A percentile compares a stretch with the other conserved stretches of the same genome.
Conservation (phyloP, 2,797 vertebrate species). For the Pseudochromis fuscus region DNA sequence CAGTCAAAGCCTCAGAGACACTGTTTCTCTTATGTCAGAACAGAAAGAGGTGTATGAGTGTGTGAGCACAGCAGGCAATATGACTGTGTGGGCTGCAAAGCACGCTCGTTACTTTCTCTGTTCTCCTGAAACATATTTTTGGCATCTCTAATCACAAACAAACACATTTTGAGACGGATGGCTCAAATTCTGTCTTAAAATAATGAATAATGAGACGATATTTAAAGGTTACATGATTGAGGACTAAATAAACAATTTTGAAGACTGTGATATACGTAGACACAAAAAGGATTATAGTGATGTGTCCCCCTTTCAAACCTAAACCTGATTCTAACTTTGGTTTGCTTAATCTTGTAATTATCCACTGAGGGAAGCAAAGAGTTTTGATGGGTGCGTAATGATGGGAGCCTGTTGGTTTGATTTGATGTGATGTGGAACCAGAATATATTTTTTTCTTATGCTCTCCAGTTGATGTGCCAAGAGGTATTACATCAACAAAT, state of each 20-base stretch:
- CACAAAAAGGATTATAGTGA: conserved; percentile 26
- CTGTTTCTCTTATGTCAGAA: conserved; percentile 63
- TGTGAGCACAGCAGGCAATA: conserved; percentile 61
- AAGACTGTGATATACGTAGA: background rate
- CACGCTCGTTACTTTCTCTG: conserved; percentile 47
- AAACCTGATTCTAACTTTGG: conserved; percentile 28
- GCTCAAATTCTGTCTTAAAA: conserved; percentile 38
- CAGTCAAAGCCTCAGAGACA: conserved; percentile 65
- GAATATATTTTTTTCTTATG: conserved; percentile 33
- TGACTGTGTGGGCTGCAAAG: conserved; percentile 63
- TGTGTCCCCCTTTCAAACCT: conserved; percentile 2
- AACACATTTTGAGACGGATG: conserved; percentile 59
- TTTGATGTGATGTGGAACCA: conserved; percentile 56
- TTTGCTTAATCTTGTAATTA: conserved; percentile 28
- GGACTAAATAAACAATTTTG: conserved; percentile 17
- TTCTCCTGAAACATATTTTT: conserved; percentile 68
- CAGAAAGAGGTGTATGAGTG: conserved; percentile 53
- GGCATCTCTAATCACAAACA: conserved; percentile 66
- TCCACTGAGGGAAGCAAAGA: conserved; percentile 13
- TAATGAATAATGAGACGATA: conserved; percentile 32
- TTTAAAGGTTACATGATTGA: conserved; percentile 21
- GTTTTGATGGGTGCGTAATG: conserved; percentile 47
- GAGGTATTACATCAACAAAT: conserved; percentile 40
- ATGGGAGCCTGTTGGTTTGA: conserved; percentile 48
- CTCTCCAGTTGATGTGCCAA: conserved; percentile 47